These are phyloP conservation scores for Eurosta solidaginis DNA, from an alignment of 1,140 invertebrate genomes.

Conservation along the genomic window DNA sequence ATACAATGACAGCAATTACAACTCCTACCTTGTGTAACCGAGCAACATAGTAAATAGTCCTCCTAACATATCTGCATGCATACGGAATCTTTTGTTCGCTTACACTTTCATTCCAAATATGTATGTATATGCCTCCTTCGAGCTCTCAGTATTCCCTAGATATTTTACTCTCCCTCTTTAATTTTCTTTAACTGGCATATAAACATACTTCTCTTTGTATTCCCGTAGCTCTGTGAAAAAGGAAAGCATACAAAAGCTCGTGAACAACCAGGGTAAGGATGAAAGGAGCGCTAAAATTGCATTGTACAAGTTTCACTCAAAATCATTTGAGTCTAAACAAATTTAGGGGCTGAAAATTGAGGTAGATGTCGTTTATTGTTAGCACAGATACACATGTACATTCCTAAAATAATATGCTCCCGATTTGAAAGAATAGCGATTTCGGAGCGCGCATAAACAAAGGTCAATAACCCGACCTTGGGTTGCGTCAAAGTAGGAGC, in stretches of 20 bases:
- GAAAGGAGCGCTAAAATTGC: not conserved
- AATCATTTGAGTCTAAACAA: not conserved
- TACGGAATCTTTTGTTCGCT: too few relatives aligned
- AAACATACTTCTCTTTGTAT: not conserved
- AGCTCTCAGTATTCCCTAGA: not conserved
- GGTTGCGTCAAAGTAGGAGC: conserved; percentile 42
- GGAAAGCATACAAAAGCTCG: not conserved
- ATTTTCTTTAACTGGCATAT: not conserved
- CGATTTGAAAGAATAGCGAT: not conserved
- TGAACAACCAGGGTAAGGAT: not conserved
- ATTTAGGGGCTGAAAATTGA: not conserved
- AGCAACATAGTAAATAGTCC: too few relatives aligned
- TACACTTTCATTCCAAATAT: too few relatives aligned
- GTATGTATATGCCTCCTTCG: too few relatives aligned
- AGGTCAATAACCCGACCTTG: conserved; percentile 49
- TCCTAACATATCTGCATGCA: too few relatives aligned
- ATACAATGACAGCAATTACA: too few relatives aligned
- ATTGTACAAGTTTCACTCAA: not conserved
- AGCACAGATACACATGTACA: not conserved
- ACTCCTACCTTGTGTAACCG: too few relatives aligned
- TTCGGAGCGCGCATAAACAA: conserved; percentile 3
- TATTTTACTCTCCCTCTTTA: not conserved
- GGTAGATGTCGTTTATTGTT: not conserved
- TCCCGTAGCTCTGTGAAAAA: not conserved
- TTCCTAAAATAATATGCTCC: not conserved